Evolutionary conservation across 2,113 vertebrate genomes (phyloP).

Genomic region (Piprites chloris): DNA sequence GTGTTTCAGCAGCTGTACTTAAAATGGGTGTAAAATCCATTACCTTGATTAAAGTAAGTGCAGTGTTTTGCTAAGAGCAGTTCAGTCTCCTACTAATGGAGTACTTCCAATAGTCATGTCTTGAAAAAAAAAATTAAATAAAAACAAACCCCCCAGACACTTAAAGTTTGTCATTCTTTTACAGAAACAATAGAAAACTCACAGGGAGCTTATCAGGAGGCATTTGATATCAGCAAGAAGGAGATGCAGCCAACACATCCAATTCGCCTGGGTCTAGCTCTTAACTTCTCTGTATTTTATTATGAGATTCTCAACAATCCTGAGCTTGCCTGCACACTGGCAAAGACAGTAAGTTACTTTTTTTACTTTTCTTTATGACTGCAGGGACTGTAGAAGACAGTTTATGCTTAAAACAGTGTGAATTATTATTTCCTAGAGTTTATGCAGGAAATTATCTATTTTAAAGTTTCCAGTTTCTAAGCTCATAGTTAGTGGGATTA

Average conservation of each 20-base stretch:
- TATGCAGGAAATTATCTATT: background rate
- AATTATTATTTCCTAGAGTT: background rate
- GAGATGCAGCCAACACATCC: conserved; percentile 95
- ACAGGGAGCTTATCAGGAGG: conserved; percentile 87
- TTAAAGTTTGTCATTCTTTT: background rate
- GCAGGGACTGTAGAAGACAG: background rate
- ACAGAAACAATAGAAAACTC: conserved; percentile 87
- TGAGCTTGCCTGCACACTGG: conserved; percentile 89
- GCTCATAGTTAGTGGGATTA: background rate
- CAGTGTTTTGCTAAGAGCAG: background rate
- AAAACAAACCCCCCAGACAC: background rate
- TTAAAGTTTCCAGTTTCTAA: background rate
- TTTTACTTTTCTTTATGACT: background rate
- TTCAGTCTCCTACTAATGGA: background rate
- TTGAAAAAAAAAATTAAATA: background rate
- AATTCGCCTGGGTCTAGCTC: conserved; percentile 94
- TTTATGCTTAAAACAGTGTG: background rate
- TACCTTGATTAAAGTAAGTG: background rate
- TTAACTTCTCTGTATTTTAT: conserved; percentile 98
- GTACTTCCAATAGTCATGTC: background rate
- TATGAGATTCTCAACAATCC: conserved; percentile 97
- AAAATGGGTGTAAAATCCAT: background rate
- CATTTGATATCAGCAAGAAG: conserved; percentile 87
- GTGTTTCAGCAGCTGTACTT: background rate
- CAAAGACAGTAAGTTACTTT: conserved; percentile 83